phyloP scores from a whole-genome alignment of 2,113 vertebrate genomes.

The Brienomyrus brachyistius region DNA sequence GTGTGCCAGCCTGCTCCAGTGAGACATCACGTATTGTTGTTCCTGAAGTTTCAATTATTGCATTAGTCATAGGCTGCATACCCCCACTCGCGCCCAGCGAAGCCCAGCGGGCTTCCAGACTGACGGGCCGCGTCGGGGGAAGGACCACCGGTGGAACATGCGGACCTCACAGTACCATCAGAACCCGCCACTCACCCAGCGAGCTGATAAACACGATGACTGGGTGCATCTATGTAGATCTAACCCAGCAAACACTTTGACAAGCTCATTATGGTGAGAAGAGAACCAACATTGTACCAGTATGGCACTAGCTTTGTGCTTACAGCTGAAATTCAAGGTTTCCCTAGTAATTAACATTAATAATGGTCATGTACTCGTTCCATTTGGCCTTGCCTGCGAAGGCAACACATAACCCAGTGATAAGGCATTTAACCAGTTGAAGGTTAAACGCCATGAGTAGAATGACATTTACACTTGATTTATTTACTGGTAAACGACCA shows the following conservation, averaged over 20 bases:
- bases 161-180: not conserved
- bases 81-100: not conserved
- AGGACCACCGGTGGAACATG: not conserved
- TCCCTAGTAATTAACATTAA: not conserved
- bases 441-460: not conserved
- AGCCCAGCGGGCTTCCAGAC: not conserved
- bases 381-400: not conserved
- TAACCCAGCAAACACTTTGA: not conserved
- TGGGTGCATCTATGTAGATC: not conserved
- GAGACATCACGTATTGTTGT: constrained; percentile 28
- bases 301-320: not conserved
- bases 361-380: not conserved
- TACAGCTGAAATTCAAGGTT: not conserved
- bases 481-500: not conserved
- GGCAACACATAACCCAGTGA: not conserved
- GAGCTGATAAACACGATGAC: not conserved
- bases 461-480: not conserved
- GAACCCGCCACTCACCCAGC: not conserved
- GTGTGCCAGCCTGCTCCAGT: constrained; percentile 29
- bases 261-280: not conserved
- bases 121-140: not conserved
- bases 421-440: not conserved
- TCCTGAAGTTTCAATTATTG: constrained; percentile 36
- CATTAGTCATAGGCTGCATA: constrained; percentile 19
- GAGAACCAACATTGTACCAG: not conserved